Evolutionary conservation across 2,888 invertebrate genomes (phyloP), one percentile per base, ranked within the genome.

Genomic region (Criorhina ranunculi): DNA sequence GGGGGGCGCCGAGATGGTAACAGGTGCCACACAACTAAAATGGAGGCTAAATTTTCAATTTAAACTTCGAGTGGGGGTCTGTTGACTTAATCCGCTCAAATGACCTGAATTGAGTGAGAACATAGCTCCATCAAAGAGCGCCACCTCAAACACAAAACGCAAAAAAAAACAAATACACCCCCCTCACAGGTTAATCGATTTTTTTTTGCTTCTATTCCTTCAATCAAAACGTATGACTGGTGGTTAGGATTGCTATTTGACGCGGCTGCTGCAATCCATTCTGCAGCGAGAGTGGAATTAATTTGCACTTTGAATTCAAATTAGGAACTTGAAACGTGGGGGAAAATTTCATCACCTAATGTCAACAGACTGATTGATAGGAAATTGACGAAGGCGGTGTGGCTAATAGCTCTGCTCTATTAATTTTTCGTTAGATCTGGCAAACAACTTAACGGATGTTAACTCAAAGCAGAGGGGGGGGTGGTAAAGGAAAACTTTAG

Each of bases 101-200:
- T 59, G 59, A 73, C 73, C 73, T 42, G 29, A 35, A 57, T 70
- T 37, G 40, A 72, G 17, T 42, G 49, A 57, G 53, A 5, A n/a
- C 19, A n/a, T n/a, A 0, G 35, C 60, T 4, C 8, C 35, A 40
- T 70, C 70, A 57, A 55, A 70, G 12, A 69, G 31, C 55, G 51
- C n/a, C 17, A 37, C n/a, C 53, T 5, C 9, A 42, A n/a, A n/a
- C n/a, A n/a, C n/a, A n/a, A n/a, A n/a, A n/a, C n/a, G n/a, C n/a
- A n/a, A n/a, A n/a, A n/a, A n/a, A n/a, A n/a, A n/a, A n/a, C n/a
- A n/a, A n/a, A n/a, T 3, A 24, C 24, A 24, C 24, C 24, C 24
- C n/a, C n/a, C n/a, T n/a, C n/a, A n/a, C n/a, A n/a, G 64, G 69
- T 76, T 70, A 69, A 76, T 81, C 81, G 62, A 81, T 69, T 62